Evolutionary conservation across 2,888 invertebrate genomes (phyloP).

Genomic region (Pristionchus fissidentatus): DNA sequence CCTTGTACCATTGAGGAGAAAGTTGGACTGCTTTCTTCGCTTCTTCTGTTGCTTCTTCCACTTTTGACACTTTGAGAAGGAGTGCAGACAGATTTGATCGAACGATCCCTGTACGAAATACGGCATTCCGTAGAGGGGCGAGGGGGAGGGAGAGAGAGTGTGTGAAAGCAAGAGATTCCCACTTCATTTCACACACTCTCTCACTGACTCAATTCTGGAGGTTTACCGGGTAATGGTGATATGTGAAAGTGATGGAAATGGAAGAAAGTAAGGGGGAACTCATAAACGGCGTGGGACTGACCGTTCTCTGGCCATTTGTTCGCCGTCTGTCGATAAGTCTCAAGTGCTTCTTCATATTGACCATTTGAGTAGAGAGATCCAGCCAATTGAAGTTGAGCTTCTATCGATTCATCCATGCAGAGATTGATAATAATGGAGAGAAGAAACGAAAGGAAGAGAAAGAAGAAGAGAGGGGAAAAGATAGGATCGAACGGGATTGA

Average conservation of each 20-base stretch:
- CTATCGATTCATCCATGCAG: constrained; percentile 40
- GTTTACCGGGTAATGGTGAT: no score
- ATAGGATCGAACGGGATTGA: neutral
- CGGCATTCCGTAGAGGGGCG: neutral
- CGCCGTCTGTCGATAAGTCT: constrained; percentile 15
- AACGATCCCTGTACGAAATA: constrained; percentile 37
- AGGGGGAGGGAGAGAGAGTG: neutral
- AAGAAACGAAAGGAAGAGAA: neutral
- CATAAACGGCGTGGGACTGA: neutral
- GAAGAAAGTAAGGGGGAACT: neutral
- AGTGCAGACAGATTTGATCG: constrained; percentile 42
- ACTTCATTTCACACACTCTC: no score
- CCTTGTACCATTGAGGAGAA: constrained; percentile 42
- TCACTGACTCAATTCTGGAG: no score
- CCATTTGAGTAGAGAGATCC: constrained; percentile 12
- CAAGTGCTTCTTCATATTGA: constrained; percentile 35
- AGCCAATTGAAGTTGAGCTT: constrained; percentile 11
- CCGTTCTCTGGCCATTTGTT: constrained; percentile 47
- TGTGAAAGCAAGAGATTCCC: no score
- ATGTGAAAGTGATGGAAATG: neutral
- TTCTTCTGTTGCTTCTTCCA: constrained; percentile 31
- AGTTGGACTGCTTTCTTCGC: constrained; percentile 27
- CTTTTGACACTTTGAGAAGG: constrained; percentile 5
- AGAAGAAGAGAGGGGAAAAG: constrained; percentile 5
- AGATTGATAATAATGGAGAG: constrained; percentile 7